phyloP scores from a whole-genome alignment of 2,888 invertebrate genomes.

The Candidula unifasciata region DNA sequence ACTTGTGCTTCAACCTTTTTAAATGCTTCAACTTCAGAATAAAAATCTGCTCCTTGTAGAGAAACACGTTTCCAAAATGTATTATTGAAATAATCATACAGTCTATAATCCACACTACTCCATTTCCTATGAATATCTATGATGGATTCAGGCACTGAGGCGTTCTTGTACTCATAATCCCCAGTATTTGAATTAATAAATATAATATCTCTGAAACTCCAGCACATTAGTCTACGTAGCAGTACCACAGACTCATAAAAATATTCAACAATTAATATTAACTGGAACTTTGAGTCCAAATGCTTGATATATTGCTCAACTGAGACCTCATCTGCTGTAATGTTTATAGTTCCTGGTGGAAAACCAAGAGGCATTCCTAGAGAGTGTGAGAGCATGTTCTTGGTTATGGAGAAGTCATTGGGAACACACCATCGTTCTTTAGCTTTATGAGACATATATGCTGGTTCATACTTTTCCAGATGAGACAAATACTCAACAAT shows the following conservation, averaged over 20 bases:
- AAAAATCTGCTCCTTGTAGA: constrained; percentile 63
- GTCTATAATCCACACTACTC: constrained; percentile 70
- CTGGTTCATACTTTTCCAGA: constrained; percentile 68
- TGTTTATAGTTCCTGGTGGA: constrained; percentile 62
- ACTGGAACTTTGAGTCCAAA: constrained; percentile 67
- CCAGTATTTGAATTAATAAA: constrained; percentile 65
- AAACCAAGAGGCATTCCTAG: constrained; percentile 75
- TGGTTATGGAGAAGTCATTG: constrained; percentile 70
- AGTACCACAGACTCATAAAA: constrained; percentile 75
- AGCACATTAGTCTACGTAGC: constrained; percentile 73
- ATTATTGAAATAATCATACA: constrained; percentile 73
- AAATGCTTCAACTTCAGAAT: constrained; percentile 61
- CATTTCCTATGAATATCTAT: constrained; percentile 65
- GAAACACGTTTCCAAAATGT: constrained; percentile 70
- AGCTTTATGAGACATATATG: constrained; percentile 62
- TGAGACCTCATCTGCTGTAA: constrained; percentile 56
- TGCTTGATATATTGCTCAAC: constrained; percentile 62
- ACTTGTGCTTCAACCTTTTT: constrained; percentile 52
- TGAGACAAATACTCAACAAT: constrained; percentile 67
- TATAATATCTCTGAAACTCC: constrained; percentile 74
- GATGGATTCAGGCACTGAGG: constrained; percentile 40
- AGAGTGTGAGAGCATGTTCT: constrained; percentile 73
- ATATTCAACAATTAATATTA: constrained; percentile 76
- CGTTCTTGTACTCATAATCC: constrained; percentile 51
- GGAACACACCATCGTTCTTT: constrained; percentile 70